Evolutionary conservation across 2,797 vertebrate genomes (phyloP), one percentile per base, ranked within the genome.

Genomic region (Sebastes iracundus): DNA sequence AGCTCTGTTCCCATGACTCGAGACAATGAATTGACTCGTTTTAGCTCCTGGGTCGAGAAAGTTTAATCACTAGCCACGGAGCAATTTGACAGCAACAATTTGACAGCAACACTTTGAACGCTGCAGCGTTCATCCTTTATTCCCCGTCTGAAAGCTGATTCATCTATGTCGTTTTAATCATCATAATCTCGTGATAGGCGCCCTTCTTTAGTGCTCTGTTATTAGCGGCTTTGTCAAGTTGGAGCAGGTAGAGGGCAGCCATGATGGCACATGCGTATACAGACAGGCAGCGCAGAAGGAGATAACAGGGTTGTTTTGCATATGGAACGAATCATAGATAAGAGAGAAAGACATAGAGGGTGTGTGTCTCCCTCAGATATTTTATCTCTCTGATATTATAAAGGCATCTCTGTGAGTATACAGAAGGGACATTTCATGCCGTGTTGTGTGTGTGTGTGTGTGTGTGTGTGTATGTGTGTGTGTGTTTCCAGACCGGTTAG

Each of bases 191-290:
- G 64, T 72, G 69, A 79, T 89, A 83, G 78, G 69, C 4, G 6
- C 75, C 70, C 27, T 28, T 80, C 70, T 73, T 65, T 23, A 66
- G 52, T 10, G 42, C 78, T 78, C 61, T 87, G 87, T 88, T 61
- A 93, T 93, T 91, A 86, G 60, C 3, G 60, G 75, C 75, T 90
- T 88, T 81, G 67, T 91, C 86, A 87, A 82, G 94, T 91, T 38
- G 38, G 84, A 72, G 82, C 93, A 93, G 80, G 93, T 77, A 75
- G 33, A 62, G 22, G 64, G 63, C 55, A 13, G 63, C 27, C 5
- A 2, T 91, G 79, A 85, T 73, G 87, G 85, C 78, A 80, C 73
- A 80, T 85, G 90, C 85, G 1, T 60, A 87, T 87, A 83, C 82
- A 81, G 77, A 73, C 88, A 87, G 73, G 83, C 72, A 77, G 38